A percentile compares a stretch with the other conserved stretches of the same genome.
These are phyloP conservation scores for Clytia hemisphaerica DNA, from an alignment of 30 jellyfish, hydroid and myxozoan genomes.

Conservation along the genomic window DNA sequence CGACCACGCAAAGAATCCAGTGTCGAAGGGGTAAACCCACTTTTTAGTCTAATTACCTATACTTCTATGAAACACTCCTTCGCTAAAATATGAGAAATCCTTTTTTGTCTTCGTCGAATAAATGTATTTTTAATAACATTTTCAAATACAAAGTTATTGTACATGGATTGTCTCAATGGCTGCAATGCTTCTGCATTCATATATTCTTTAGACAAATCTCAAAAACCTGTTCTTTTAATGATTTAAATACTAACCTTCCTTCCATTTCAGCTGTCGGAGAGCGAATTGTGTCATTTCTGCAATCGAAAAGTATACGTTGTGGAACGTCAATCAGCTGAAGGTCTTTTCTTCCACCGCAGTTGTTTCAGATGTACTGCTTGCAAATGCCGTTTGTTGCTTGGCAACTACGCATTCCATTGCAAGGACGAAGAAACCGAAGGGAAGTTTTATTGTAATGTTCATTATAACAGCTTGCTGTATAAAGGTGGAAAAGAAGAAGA, in stretches of 20 bases:
- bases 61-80: too few relatives aligned
- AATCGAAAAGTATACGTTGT: slow-evolving; percentile 74
- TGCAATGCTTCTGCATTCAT: too few relatives aligned
- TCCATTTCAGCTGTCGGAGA: slow-evolving; percentile 53
- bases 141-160: too few relatives aligned
- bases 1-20: too few relatives aligned
- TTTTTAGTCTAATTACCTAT: too few relatives aligned
- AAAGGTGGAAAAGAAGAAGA: too few relatives aligned
- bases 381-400: slow-evolving; percentile 77
- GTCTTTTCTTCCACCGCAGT: slow-evolving; percentile 79
- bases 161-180: too few relatives aligned
- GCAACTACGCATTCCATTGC: slow-evolving; percentile 69
- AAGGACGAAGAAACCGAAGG: slow-evolving; percentile 52
- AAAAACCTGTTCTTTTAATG: neutral
- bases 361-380: slow-evolving; percentile 72
- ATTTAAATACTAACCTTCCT: neutral
- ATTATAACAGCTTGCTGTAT: slow-evolving; percentile 58
- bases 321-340: slow-evolving; percentile 94
- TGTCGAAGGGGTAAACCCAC: too few relatives aligned
- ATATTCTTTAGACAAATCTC: too few relatives aligned
- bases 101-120: too few relatives aligned
- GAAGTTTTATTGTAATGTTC: slow-evolving; percentile 70
- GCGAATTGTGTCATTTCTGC: slow-evolving; percentile 79
- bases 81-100: too few relatives aligned
- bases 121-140: too few relatives aligned